Percentiles rank a stretch among this genome's conserved stretches.
These are phyloP conservation scores for Phlogophora meticulosa DNA, from an alignment of 2,888 invertebrate species.

Conservation along the genomic window DNA sequence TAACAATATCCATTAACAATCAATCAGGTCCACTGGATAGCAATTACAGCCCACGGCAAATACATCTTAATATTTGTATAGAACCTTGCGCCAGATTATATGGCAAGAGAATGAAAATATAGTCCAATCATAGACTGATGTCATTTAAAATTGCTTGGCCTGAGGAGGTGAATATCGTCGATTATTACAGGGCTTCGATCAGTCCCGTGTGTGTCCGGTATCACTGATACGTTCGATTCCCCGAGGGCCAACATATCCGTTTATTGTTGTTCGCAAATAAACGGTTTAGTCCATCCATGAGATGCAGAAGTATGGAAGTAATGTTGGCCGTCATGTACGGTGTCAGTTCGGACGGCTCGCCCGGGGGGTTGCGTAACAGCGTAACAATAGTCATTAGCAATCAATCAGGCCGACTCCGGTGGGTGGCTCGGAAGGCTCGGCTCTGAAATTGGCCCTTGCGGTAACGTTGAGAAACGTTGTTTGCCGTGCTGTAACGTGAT, in stretches of 20 bases:
- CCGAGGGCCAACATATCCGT: constrained; percentile 78
- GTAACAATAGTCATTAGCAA: constrained; percentile 88
- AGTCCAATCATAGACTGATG: constrained; percentile 77
- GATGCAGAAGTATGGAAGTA: constrained; percentile 78
- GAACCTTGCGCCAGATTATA: constrained; percentile 71
- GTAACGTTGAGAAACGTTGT: constrained; percentile 72
- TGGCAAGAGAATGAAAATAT: constrained; percentile 74
- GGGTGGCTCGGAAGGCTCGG: constrained; percentile 77
- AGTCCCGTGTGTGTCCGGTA: constrained; percentile 78
- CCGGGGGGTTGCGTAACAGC: constrained; percentile 81
- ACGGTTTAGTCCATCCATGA: constrained; percentile 71
- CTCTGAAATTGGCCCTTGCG: constrained; percentile 82
- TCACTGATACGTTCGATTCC: constrained; percentile 80
- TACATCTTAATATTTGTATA: constrained; percentile 70
- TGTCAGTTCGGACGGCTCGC: constrained; percentile 77
- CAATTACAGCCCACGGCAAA: constrained; percentile 73
- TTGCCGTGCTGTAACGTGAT: constrained; percentile 61
- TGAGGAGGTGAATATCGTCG: constrained; percentile 77
- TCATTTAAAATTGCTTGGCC: constrained; percentile 79
- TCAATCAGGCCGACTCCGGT: constrained; percentile 84
- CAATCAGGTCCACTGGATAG: constrained; percentile 74
- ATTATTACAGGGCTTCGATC: constrained; percentile 76
- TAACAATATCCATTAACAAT: constrained; percentile 82
- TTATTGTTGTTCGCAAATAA: constrained; percentile 83
- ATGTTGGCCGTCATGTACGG: constrained; percentile 80